Conservation (phyloP, 2,888 invertebrate species). For the Eudemis profundana region DNA sequence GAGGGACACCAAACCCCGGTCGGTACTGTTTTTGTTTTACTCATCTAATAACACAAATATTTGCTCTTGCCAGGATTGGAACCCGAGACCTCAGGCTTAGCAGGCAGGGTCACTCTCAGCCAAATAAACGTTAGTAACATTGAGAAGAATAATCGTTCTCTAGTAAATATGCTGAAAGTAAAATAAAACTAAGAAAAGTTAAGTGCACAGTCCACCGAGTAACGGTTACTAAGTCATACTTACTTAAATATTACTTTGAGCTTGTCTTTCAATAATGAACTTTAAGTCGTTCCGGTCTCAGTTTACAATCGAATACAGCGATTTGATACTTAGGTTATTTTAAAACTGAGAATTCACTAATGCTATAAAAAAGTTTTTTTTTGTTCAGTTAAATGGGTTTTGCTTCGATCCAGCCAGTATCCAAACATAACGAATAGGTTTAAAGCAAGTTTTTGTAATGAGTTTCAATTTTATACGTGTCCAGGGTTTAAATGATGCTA, state of each 20-base stretch:
- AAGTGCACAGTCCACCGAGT: not conserved
- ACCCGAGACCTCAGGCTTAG: no score
- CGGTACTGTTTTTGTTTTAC: no score
- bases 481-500: not conserved
- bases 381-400: not conserved
- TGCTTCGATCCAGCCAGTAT: not conserved
- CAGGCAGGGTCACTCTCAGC: no score
- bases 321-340: not conserved
- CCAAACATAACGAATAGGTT: slow-evolving; percentile 16
- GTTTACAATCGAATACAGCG: not conserved
- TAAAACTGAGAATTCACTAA: not conserved
- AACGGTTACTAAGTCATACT: not conserved
- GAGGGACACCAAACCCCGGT: no score
- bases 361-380: not conserved
- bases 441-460: slow-evolving; percentile 15
- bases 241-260: not conserved
- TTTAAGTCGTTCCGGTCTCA: not conserved
- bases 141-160: no score
- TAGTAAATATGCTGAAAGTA: not conserved
- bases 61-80: no score
- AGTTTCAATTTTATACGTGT: slow-evolving; percentile 22
- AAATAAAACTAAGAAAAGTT: not conserved
- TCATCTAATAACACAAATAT: no score
- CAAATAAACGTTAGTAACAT: no score
- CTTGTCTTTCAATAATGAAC: not conserved